Evolutionary conservation across 2,113 vertebrate genomes (phyloP), one percentile per base, ranked within the genome.

Genomic region (Natator depressus): DNA sequence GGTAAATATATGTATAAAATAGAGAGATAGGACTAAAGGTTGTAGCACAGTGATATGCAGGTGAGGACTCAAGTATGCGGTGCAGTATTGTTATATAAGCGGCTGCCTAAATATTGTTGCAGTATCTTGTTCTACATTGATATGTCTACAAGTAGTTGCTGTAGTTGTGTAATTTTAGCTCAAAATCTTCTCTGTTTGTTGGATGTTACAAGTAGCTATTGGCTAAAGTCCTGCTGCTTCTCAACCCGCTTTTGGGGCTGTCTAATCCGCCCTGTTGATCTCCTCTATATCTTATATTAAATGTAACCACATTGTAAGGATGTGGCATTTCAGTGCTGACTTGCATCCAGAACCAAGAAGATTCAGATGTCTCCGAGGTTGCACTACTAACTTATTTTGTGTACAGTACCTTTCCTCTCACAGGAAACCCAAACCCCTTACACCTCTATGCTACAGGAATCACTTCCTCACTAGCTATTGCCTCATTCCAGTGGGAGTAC

Each of bases 291-390:
- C 25, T 1, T 51, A 0, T 38, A 84, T 72, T 38, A n/a, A 8
- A n/a, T 88, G 89, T 92, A 85, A 92, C 93, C 93, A 69, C 88
- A 17, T 79, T 91, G 75, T 50, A 87, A 69, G 84, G 55, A 72
- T 87, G 31, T 65, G 89, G 55, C 76, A 1, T 92, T 89, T 75
- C 27, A 49, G 76, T 80, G 76, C 50, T 87, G 92, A 81, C 92
- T 87, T 84, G 75, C 57, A 75, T 82, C 85, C 92, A 92, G 87
- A 38, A 46, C 75, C 4, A 24, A 76, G 75, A 27, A 76, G 42
- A 78, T 27, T 14, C 75, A 27, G 42, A 89, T 93, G 84, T 92
- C 75, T 35, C 82, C 2, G 79, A 69, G 79, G 10, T 82, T 31
- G 51, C n/a, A 31, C 25, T 42, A 3, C 5, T 1, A 1, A 19